Evolutionary conservation across 2,888 invertebrate genomes (phyloP), one percentile per base, ranked within the genome.

Genomic region (Scrobipalpa atriplicella): DNA sequence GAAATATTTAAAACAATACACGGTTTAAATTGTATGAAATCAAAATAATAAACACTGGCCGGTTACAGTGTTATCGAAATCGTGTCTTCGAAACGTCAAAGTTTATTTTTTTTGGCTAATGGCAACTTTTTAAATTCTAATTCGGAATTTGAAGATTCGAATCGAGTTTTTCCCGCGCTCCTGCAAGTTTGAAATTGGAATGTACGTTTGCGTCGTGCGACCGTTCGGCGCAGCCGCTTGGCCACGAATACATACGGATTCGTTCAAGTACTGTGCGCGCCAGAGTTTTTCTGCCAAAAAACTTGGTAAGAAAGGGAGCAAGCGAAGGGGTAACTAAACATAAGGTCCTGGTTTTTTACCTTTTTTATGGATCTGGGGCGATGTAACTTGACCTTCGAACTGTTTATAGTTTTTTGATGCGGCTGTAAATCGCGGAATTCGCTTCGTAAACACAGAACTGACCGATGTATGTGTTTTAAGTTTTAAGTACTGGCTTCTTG

Each of bases 221-320:
- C 91, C 90, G 90, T 78, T 76, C 90, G 82, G 81, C 79, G 80
- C 90, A 86, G 85, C 86, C 87, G 89, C 82, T 76, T 79, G 87
- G 85, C 85, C 77, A 85, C 88, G 90, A 92, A 90, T 92, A 90
- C 83, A 89, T 92, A 90, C 83, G 77, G 80, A 74, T 68, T 73
- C 71, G 78, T 77, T 75, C 76, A 79, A 81, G 78, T 80, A 78
- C 79, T 81, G 79, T 71, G 72, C 71, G 62, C 77, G 78, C 75
- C 69, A 77, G 73, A 78, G 87, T 88, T 91, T 90, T 90, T 89
- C 83, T 80, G 86, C 87, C 86, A 87, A 91, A 91, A 91, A 91
- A 87, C 85, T 70, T 68, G 62, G 64, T 79, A 86, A 86, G 84
- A 86, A 90, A 89, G 83, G 86, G 85, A 41, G 38, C 84, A 85